phyloP scores from a whole-genome alignment of 1,140 invertebrate genomes.

The Cydia fagiglandana region DNA sequence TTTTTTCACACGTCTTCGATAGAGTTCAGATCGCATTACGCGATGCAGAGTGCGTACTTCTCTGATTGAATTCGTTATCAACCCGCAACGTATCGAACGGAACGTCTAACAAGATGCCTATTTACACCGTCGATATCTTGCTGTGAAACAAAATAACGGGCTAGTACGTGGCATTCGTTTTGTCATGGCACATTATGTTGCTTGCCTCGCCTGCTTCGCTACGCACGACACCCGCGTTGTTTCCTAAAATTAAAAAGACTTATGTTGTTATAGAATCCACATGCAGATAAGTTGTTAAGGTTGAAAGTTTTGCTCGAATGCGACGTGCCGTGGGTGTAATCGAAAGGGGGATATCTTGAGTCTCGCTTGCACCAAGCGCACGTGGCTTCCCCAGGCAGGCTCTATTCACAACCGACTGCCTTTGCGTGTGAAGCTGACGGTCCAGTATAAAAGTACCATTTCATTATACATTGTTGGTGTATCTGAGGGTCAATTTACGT shows the following conservation, averaged over 20 bases:
- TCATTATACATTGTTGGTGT: slow-evolving; percentile 23
- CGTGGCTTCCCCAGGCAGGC: not conserved
- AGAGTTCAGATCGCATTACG: slow-evolving; percentile 32
- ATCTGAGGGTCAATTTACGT: not conserved
- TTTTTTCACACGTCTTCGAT: not conserved
- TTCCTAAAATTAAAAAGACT: not conserved
- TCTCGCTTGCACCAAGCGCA: slow-evolving; percentile 8
- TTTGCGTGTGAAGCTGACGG: not conserved
- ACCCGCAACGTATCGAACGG: slow-evolving; percentile 48
- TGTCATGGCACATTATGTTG: slow-evolving; percentile 46
- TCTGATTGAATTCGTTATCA: slow-evolving; percentile 62
- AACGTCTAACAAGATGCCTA: slow-evolving; percentile 53
- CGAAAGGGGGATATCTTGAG: slow-evolving; percentile 1
- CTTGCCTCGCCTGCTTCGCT: slow-evolving; percentile 35
- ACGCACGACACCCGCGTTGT: slow-evolving; percentile 41
- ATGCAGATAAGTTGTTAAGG: slow-evolving; percentile 5
- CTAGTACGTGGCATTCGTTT: slow-evolving; percentile 39
- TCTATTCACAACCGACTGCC: not conserved
- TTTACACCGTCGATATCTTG: slow-evolving; percentile 48
- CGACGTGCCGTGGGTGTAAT: slow-evolving; percentile 2
- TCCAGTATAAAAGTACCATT: slow-evolving; percentile 11
- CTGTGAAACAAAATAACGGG: slow-evolving; percentile 58
- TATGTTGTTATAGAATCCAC: not conserved
- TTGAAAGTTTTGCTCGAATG: not conserved
- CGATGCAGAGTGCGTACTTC: slow-evolving; percentile 41